Evolutionary conservation across 2,797 vertebrate genomes (phyloP).

Genomic region (Danio kyathit): DNA sequence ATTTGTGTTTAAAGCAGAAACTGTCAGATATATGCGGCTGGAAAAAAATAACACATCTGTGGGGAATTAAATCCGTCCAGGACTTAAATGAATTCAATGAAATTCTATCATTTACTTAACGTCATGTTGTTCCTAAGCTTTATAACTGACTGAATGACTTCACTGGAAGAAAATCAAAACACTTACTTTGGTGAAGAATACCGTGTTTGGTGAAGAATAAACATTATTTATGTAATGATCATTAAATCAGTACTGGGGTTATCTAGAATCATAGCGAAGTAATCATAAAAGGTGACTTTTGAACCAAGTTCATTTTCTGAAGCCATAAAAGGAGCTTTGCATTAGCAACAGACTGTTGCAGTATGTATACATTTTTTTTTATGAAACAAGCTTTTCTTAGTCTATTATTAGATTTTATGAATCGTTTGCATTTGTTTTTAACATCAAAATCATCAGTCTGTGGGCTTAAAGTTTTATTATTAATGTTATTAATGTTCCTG

Average conservation of each 20-base stretch:
- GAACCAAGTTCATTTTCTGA: too few relatives aligned
- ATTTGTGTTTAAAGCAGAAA: slow-evolving; percentile 10
- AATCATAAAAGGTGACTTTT: not conserved
- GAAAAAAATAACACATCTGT: not conserved
- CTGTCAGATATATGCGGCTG: not conserved
- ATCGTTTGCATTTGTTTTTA: too few relatives aligned
- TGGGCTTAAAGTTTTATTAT: too few relatives aligned
- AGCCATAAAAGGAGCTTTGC: not conserved
- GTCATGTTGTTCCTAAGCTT: not conserved
- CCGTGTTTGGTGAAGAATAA: not conserved
- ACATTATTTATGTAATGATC: not conserved
- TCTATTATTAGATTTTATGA: not conserved
- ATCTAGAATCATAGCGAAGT: not conserved
- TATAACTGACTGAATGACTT: not conserved
- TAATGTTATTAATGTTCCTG: too few relatives aligned
- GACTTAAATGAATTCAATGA: not conserved
- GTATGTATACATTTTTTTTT: not conserved
- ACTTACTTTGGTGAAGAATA: not conserved
- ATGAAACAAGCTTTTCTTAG: not conserved
- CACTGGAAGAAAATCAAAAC: not conserved
- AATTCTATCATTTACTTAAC: not conserved
- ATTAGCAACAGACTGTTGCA: too few relatives aligned
- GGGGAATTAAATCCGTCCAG: slow-evolving; percentile 3
- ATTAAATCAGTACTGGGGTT: not conserved
- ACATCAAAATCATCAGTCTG: too few relatives aligned